Evolutionary conservation across 2,888 invertebrate species (phyloP).

Genomic region (Meteorus cinctellus): DNA sequence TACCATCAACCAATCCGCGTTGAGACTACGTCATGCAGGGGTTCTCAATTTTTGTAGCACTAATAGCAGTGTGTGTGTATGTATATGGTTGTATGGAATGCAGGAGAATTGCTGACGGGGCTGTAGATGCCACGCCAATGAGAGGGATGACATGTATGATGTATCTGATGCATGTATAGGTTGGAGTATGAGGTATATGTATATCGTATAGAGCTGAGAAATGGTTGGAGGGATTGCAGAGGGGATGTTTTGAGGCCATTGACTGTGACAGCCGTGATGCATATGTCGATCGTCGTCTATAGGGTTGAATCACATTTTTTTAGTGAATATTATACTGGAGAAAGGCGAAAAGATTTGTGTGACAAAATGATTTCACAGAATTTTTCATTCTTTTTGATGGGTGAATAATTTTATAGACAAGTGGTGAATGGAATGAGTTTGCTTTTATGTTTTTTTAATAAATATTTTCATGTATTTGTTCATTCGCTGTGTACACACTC

Average conservation of each 20-base stretch:
- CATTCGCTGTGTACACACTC: too few relatives aligned
- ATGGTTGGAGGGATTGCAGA: not conserved
- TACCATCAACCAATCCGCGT: slow-evolving; percentile 63
- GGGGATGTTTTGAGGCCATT: not conserved
- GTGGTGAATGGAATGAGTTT: too few relatives aligned
- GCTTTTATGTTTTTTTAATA: too few relatives aligned
- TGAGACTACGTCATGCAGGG: slow-evolving; percentile 65
- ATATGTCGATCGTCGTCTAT: not conserved
- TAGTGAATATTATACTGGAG: slow-evolving; percentile 2
- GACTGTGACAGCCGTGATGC: not conserved
- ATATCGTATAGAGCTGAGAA: not conserved
- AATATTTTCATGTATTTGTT: too few relatives aligned
- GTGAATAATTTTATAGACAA: not conserved
- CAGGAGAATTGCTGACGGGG: slow-evolving; percentile 33
- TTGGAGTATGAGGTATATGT: not conserved
- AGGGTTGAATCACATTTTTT: not conserved
- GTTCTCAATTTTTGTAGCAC: slow-evolving; percentile 60
- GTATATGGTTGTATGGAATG: slow-evolving; percentile 8
- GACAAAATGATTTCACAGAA: not conserved
- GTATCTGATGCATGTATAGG: slow-evolving; percentile 22
- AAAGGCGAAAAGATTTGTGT: not conserved
- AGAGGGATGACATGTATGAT: slow-evolving; percentile 25
- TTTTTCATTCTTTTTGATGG: not conserved
- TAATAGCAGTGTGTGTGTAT: not conserved
- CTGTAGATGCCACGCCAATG: slow-evolving; percentile 20